phyloP scores from a whole-genome alignment of 2,888 invertebrate genomes.

The Anaspis maculata region DNA sequence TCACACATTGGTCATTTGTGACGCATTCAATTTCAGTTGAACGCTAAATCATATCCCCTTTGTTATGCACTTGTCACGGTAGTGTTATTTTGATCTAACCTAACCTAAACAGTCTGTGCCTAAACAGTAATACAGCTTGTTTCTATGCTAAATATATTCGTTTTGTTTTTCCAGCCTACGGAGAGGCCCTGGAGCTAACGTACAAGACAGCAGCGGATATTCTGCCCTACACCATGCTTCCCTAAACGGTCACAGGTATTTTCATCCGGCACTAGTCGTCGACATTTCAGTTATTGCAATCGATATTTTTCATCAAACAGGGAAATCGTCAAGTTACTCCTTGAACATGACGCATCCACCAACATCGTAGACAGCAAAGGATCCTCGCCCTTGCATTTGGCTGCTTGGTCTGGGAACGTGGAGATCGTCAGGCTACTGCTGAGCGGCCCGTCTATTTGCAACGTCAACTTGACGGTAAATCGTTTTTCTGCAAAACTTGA shows the following conservation, averaged over 20 bases:
- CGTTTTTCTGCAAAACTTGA: no score
- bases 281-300: no score
- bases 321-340: constrained; percentile 74
- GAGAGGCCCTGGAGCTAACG: constrained; percentile 84
- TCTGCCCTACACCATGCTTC: constrained; percentile 91
- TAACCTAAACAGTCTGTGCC: no score
- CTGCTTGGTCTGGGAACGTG: constrained; percentile 89
- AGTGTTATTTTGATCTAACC: no score
- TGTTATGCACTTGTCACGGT: no score
- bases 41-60: no score
- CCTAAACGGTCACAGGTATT: constrained; percentile 82
- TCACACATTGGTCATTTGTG: no score
- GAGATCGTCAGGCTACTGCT: constrained; percentile 81
- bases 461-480: constrained; percentile 75
- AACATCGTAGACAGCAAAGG: constrained; percentile 85
- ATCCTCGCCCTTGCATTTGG: constrained; percentile 86
- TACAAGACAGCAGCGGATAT: constrained; percentile 88
- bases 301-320: no score
- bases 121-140: no score
- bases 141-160: no score
- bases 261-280: no score
- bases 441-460: constrained; percentile 71
- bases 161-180: constrained; percentile 71
- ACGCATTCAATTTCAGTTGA: no score
- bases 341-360: constrained; percentile 81